Base-by-base conservation (phyloP, 2,888 invertebrate genomes). In the Aphodius granarius region DNA sequence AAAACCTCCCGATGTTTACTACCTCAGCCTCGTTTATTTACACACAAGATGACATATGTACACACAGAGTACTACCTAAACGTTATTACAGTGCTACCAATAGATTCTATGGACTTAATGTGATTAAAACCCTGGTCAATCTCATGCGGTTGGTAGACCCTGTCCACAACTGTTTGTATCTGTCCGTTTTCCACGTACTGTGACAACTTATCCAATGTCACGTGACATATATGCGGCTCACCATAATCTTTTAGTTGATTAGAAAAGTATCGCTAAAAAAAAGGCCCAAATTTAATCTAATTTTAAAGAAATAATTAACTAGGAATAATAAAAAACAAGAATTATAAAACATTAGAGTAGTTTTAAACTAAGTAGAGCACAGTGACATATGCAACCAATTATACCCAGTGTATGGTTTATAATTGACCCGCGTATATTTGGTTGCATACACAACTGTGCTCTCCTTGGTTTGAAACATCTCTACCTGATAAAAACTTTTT, bases 151-250 rank as follows among this genome's bases (percentile, higher is more conserved):
- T 84, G 84, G 75, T 82, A 85, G 2, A 88, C 89, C 82, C 89
- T 90, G 78, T 91, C 91, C 1, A 91, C 89, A 62, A 91, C 90
- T 4, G 90, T 89, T 81, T 90, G 90, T 76, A 91, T 82, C 77
- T 89, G 86, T 72, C 90, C 89, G 19, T 88, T 86, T 80, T 91
- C 90, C 0, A 90, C 89, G 71, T 91, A 86, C 73, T 88, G 85
- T 2, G 82, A 78, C 72, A 88, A 76, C 76, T 83, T 81, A 75
- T 87, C 86, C 73, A 88, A 79, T 18, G 83, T 82, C 13, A 82
- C 80, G 76, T 84, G 82, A 77, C 86, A 86, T 73, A 87, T 82
- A 74, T 86, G 86, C 13, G 85, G 83, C 80, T 86, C 87, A 71
- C 85, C 85, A 77, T 82, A 86, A 80, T 83, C 80, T 43, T 81